A percentile compares a stretch with the other conserved stretches of the same genome.
These are phyloP conservation scores for Araneus ventricosus DNA, from an alignment of 1,140 invertebrate genomes.

Conservation along the genomic window DNA sequence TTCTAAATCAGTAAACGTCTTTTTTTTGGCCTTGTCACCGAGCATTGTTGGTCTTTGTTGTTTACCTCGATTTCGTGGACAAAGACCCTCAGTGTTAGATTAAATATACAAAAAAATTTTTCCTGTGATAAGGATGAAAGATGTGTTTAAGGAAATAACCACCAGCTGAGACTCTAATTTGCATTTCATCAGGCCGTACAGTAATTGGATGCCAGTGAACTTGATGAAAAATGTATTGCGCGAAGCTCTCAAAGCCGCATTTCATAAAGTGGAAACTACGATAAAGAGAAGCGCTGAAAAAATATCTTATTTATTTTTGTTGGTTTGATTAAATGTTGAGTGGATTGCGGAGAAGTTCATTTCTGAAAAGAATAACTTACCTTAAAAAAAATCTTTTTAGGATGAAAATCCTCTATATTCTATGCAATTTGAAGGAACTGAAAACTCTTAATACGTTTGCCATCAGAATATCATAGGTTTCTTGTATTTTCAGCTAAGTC, in stretches of 20 bases:
- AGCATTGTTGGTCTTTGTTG: not conserved
- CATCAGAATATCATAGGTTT: no score
- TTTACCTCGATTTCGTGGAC: not conserved
- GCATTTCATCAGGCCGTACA: slow-evolving; percentile 16
- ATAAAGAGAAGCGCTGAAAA: not conserved
- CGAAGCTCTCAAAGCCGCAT: not conserved
- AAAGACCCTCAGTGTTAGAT: slow-evolving; percentile 6
- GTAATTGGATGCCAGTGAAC: slow-evolving; percentile 34
- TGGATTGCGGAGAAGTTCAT: not conserved
- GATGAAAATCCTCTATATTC: no score
- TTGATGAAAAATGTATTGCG: not conserved
- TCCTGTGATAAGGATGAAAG: not conserved
- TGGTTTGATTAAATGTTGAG: not conserved
- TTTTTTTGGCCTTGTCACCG: not conserved
- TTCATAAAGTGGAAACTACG: not conserved
- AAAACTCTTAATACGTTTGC: no score
- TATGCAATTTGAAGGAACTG: no score
- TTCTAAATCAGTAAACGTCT: not conserved
- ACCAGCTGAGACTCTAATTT: slow-evolving; percentile 37
- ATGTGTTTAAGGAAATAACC: not conserved
- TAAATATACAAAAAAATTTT: not conserved
- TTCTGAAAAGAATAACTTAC: not conserved
- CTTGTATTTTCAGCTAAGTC: no score
- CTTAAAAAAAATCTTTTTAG: not conserved
- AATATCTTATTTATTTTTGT: not conserved